These are phyloP conservation scores for Papilio glaucus DNA, from an alignment of 1,140 invertebrate species.

Conservation along the genomic window DNA sequence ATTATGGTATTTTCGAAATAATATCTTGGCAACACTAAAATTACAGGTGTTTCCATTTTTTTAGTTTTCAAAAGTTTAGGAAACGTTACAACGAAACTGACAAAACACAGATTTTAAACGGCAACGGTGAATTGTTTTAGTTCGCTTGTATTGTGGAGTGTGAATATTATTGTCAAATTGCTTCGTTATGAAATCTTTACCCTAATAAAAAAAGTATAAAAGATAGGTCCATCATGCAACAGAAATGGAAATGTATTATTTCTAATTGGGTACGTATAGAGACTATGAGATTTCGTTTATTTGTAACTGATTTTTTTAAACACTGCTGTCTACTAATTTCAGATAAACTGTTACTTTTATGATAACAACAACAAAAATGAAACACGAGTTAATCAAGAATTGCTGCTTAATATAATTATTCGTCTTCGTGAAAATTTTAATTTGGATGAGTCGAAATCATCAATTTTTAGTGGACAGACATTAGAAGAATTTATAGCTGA, in stretches of 20 bases:
- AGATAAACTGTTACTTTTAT: conserved; percentile 75
- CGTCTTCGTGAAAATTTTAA: conserved; percentile 68
- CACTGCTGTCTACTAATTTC: conserved; percentile 43
- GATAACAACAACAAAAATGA: conserved; percentile 52
- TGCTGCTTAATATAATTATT: conserved; percentile 64
- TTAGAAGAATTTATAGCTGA: conserved; percentile 70
- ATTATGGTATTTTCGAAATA: not conserved
- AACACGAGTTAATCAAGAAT: conserved; percentile 54
- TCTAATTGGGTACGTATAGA: conserved; percentile 69
- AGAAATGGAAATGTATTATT: conserved; percentile 73
- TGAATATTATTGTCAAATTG: conserved; percentile 33
- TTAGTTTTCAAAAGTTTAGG: conserved; percentile 38
- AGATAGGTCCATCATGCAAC: conserved; percentile 50
- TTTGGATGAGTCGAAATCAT: conserved; percentile 73
- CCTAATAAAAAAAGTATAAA: conserved; percentile 7
- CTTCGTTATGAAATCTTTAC: conserved; percentile 37
- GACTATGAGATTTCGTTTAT: not conserved
- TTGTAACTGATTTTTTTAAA: conserved; percentile 26
- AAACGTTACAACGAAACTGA: conserved; percentile 40
- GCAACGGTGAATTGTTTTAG: conserved; percentile 47
- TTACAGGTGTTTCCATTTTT: conserved; percentile 30
- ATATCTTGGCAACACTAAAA: not conserved
- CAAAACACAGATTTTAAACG: conserved; percentile 49
- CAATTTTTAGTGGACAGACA: conserved; percentile 64
- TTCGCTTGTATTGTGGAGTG: conserved; percentile 55